These are phyloP conservation scores for Upupa epops DNA, from an alignment of 2,113 vertebrate species.

Conservation along the genomic window DNA sequence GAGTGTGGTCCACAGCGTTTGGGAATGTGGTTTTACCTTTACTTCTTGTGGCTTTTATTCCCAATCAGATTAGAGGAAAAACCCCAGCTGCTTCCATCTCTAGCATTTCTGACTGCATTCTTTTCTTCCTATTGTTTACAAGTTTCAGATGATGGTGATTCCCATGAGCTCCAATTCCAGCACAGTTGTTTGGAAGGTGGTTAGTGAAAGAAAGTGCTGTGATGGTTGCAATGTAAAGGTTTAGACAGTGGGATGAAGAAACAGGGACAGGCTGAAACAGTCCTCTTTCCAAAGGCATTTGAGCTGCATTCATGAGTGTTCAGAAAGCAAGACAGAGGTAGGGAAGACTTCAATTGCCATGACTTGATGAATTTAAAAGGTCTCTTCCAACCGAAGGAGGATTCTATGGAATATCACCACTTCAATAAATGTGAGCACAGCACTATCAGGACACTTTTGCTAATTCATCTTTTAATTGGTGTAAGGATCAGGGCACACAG, in stretches of 20 bases:
- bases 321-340: neutral
- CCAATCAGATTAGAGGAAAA: neutral
- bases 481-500: neutral
- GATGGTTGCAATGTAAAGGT: neutral
- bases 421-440: neutral
- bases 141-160: neutral
- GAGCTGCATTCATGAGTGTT: neutral
- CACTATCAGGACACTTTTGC: neutral
- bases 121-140: neutral
- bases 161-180: neutral
- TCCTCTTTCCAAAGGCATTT: neutral
- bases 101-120: neutral
- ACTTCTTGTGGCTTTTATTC: neutral
- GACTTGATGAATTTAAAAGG: no score
- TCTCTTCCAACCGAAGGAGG: no score
- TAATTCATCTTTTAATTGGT: neutral
- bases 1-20: neutral
- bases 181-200: neutral
- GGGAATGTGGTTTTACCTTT: neutral
- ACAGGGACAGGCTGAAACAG: neutral
- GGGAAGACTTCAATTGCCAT: neutral
- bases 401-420: neutral
- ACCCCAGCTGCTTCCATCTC: neutral
- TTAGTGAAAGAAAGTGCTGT: neutral
- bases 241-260: neutral